Conservation (phyloP, 2,113 vertebrate species). For the Lutjanus erythropterus region DNA sequence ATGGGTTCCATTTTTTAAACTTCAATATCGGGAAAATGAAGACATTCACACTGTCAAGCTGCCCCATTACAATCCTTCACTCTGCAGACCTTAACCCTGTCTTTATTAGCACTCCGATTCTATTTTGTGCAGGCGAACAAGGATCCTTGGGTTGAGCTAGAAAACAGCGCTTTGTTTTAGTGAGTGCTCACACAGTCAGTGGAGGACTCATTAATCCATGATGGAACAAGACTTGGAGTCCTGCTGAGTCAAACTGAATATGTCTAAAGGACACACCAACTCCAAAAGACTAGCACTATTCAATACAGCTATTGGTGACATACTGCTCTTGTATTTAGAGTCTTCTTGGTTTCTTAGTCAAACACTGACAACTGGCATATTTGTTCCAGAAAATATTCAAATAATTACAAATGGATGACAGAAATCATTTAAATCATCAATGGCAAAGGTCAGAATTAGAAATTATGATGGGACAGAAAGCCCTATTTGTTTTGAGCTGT, state of each 20-base stretch:
- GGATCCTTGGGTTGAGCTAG: conserved; percentile 15
- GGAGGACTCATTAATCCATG: conserved; percentile 50
- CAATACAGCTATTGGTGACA: background rate
- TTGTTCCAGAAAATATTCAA: background rate
- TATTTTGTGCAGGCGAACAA: conserved; percentile 23
- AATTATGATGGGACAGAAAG: too few species aligned
- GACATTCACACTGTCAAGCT: conserved; percentile 69
- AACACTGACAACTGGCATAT: background rate
- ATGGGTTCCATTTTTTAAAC: conserved; percentile 76
- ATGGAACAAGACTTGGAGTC: conserved; percentile 39
- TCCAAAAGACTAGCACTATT: conserved; percentile 12
- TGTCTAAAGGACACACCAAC: conserved; percentile 14
- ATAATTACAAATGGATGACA: background rate
- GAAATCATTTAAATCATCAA: background rate
- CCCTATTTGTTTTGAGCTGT: background rate
- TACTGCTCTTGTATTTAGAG: background rate
- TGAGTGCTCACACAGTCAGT: conserved; percentile 13
- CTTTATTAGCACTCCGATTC: conserved; percentile 42
- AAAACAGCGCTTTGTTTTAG: conserved; percentile 39
- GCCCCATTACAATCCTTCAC: conserved; percentile 66
- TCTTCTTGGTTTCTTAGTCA: background rate
- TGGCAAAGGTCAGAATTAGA: background rate
- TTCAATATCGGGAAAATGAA: conserved; percentile 73
- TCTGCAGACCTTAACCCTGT: conserved; percentile 59
- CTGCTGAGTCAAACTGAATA: conserved; percentile 2